Evolutionary conservation across 2,113 vertebrate species (phyloP).

Genomic region (Acanthisitta chloris): DNA sequence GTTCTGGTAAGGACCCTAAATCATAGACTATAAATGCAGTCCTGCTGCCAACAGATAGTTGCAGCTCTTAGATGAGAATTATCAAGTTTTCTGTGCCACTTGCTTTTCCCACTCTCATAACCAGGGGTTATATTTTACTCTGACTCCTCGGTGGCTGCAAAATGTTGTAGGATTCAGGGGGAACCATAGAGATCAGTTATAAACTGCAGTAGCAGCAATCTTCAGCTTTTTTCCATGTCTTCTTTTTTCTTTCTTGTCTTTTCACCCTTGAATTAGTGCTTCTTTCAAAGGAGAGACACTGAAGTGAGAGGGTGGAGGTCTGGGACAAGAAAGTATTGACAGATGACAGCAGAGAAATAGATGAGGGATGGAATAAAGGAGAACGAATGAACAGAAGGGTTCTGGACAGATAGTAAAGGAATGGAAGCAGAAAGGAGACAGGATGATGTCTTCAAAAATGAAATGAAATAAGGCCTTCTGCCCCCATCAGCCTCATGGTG

Average conservation of each 20-base stretch:
- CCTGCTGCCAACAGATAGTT: not conserved
- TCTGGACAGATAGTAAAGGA: not conserved
- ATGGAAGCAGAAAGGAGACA: not conserved
- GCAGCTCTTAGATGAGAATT: not conserved
- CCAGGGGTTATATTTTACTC: not conserved
- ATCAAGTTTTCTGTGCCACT: not conserved
- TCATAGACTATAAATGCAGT: not conserved
- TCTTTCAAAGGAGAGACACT: not conserved
- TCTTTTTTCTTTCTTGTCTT: not conserved
- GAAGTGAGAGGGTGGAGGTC: not conserved
- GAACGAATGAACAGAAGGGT: not conserved
- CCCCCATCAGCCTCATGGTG: not conserved
- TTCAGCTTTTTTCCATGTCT: not conserved
- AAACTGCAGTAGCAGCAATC: not conserved
- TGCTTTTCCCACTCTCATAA: constrained; percentile 9
- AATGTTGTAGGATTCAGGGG: not conserved
- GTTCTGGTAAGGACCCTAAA: constrained; percentile 9
- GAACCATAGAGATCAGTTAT: not conserved
- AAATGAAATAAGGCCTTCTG: not conserved
- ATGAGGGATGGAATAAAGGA: not conserved
- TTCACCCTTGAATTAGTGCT: constrained; percentile 17
- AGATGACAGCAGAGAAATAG: not conserved
- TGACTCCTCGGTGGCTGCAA: not conserved
- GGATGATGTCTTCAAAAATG: not conserved
- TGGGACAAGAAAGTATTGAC: not conserved